A percentile compares a stretch with the other conserved stretches of the same genome.
phyloP scores from a whole-genome alignment of 2,797 vertebrate genomes.

The Nannoperca obscura region DNA sequence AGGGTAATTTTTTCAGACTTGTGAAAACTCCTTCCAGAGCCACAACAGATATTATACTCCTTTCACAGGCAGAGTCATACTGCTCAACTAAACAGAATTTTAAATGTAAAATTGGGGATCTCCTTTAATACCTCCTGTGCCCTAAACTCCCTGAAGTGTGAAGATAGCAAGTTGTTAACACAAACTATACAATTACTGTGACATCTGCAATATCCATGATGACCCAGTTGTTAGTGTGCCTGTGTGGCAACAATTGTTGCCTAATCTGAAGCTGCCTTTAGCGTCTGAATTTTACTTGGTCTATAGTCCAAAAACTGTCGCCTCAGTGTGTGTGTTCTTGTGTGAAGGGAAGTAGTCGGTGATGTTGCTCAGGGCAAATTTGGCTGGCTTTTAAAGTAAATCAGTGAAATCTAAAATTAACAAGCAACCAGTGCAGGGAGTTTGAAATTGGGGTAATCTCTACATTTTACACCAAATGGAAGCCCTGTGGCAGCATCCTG shows the following conservation, averaged over 20 bases:
- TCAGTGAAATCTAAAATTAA: constrained; percentile 30
- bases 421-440: constrained; percentile 2
- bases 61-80: not conserved
- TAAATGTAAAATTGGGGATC: not conserved
- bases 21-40: not conserved
- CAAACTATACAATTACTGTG: constrained; percentile 20
- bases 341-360: not conserved
- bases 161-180: constrained; percentile 20
- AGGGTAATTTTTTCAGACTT: not conserved
- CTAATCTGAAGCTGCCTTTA: constrained; percentile 6
- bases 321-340: not conserved
- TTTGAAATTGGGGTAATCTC: constrained; percentile 26
- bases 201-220: constrained; percentile 13
- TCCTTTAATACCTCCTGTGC: not conserved
- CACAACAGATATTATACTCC: not conserved
- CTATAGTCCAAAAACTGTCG: not conserved
- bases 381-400: constrained; percentile 12
- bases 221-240: not conserved
- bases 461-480: constrained; percentile 12
- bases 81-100: constrained; percentile 1
- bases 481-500: not conserved
- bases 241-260: not conserved
- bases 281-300: not conserved
- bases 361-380: constrained; percentile 7
- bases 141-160: constrained; percentile 8